Base-by-base conservation (phyloP, 2,888 invertebrate species). In the Cerastis rubricosa region DNA sequence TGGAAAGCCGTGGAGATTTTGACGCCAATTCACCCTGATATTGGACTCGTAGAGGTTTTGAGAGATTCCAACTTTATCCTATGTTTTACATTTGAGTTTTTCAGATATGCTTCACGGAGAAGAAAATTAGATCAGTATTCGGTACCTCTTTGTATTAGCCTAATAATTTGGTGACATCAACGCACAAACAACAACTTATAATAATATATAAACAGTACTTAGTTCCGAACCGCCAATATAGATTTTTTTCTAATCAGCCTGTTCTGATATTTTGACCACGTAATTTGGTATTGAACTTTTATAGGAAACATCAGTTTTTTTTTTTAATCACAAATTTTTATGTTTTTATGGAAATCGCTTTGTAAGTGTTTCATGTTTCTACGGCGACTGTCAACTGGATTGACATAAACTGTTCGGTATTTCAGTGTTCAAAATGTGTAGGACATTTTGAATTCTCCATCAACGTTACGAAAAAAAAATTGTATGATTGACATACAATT, bases 1-100 rank as follows among this genome's bases (percentile, higher is more conserved):
- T 19, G 51, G 70, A 85, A 83, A 77, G 74, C 72, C 80, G 64
- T 2, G 22, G 57, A 83, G 71, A 80, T 75, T 71, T 57, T 78
- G 80, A 78, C 80, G 63, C 25, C 72, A 71, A 51, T 71, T 40
- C 64, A 70, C 66, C 59, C 67, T 72, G 75, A 85, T 72, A 74
- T 80, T 65, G 83, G 71, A 74, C 70, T 80, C 71, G 43, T 57
- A 67, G 78, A 76, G 76, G 69, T 74, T 69, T 49, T 19, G 57
- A 25, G 67, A 64, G 74, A 66, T 78, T 59, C 25, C n/a, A 43
- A 51, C 72, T 72, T 65, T 72, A 71, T 71, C 49, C 63, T 63
- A 40, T n/a, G 14, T 71, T 40, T 63, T 19, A 63, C 25, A 19
- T 80, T 72, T 54, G 35, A 54, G 51, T 47, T 80, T 77, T 54